Evolutionary conservation across 2,888 invertebrate species (phyloP), one percentile per base, ranked within the genome.

Genomic region (Neria commutata): DNA sequence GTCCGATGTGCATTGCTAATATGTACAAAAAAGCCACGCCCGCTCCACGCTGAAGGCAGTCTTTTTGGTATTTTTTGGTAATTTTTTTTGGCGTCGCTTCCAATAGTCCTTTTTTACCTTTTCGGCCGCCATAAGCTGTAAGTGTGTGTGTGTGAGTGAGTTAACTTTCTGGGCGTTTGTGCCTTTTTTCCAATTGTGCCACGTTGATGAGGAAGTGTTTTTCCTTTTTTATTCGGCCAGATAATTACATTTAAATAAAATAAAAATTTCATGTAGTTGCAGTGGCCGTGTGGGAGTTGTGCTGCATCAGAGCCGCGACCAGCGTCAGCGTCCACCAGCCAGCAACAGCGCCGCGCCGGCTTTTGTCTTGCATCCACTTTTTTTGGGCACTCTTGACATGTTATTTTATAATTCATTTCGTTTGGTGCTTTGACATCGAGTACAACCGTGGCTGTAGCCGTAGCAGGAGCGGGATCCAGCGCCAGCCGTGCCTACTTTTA

Each of bases 231-330:
- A 73, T 73, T 75, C 74, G 73, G 74, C 73, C 76, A 79, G 79
- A 79, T 79, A 79, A 79, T 79, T 80, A 80, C 80, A 79, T 79
- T 79, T 80, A 79, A 79, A 80, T 79, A 79, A 80, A 78, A 79
- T 79, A 77, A 79, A 79, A 79, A 76, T 78, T 79, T 77, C 70
- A 79, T 78, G 76, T 69, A 57, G 66, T 67, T 65, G 63, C 64
- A 24, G 21, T 42, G 42, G 46, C 40, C 26, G 25, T 34, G 37
- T 47, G 48, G 25, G 14, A 25, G 47, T 45, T 17, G 42, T n/a
- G 37, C 11, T 37, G 37, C 37, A 14, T 37, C n/a, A 14, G 37
- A n/a, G 37, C n/a, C 11, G 37, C n/a, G n/a, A n/a, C n/a, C n/a
- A n/a, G n/a, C n/a, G n/a, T 19, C 45, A 24, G n/a, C n/a, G 34